Conservation (phyloP, 2,888 invertebrate genomes). For the Lasioglossum vierecki region DNA sequence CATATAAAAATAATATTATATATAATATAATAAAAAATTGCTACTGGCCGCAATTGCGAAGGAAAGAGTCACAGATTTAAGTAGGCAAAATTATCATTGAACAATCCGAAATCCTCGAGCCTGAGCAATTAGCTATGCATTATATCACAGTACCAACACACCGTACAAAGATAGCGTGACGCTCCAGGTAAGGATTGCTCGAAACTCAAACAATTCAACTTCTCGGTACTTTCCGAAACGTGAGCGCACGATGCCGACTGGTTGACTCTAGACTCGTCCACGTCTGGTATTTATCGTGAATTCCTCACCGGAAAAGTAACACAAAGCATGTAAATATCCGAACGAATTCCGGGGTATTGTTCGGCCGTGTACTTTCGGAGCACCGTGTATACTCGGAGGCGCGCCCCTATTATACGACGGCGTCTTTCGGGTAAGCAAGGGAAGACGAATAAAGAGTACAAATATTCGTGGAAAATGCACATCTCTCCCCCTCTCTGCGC, state of each 20-base stretch:
- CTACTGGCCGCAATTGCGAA: no score
- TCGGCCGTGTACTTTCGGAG: slow-evolving; percentile 62
- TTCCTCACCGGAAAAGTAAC: slow-evolving; percentile 54
- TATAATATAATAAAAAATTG: no score
- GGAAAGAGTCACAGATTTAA: no score
- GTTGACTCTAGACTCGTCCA: slow-evolving; percentile 16
- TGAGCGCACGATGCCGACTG: neutral
- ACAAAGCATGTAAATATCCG: slow-evolving; percentile 64
- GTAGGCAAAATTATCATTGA: neutral
- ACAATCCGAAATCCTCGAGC: neutral
- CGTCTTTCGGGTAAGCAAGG: slow-evolving; percentile 68
- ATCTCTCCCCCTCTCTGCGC: slow-evolving; percentile 34
- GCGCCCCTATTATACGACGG: slow-evolving; percentile 70
- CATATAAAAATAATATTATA: no score
- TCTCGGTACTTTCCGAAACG: slow-evolving; percentile 28
- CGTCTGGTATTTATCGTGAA: slow-evolving; percentile 56
- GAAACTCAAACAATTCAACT: slow-evolving; percentile 34
- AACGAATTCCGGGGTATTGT: slow-evolving; percentile 48
- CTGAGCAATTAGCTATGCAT: neutral
- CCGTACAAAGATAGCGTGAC: neutral
- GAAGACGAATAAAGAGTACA: slow-evolving; percentile 74
- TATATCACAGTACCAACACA: neutral
- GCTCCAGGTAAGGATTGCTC: slow-evolving; percentile 10
- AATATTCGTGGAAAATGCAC: slow-evolving; percentile 76
- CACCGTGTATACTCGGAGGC: slow-evolving; percentile 60